phyloP scores from a whole-genome alignment of 2,113 vertebrate species.

The Heterocephalus glaber region DNA sequence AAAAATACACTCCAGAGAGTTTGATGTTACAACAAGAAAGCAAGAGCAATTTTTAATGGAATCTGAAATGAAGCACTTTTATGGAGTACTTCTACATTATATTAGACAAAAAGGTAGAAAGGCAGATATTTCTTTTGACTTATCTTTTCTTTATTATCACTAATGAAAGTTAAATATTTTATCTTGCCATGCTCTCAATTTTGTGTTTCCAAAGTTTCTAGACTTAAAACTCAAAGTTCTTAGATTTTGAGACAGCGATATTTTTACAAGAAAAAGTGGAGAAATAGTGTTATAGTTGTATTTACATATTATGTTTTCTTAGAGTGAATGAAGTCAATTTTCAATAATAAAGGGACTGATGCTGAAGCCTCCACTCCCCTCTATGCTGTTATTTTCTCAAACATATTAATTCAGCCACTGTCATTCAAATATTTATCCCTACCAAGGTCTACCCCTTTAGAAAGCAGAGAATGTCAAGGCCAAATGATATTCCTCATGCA shows the following conservation, averaged over 20 bases:
- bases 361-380: fast-evolving
- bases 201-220: neutral
- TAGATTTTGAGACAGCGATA: neutral
- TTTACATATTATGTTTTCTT: neutral
- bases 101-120: neutral
- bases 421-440: neutral
- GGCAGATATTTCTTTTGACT: neutral
- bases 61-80: neutral
- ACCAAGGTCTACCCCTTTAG: neutral
- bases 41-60: neutral
- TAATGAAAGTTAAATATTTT: neutral
- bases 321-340: neutral
- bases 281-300: neutral
- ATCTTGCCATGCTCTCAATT: neutral
- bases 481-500: neutral
- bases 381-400: neutral
- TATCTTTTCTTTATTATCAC: neutral
- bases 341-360: neutral
- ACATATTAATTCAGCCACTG: neutral
- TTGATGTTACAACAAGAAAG: neutral
- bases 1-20: neutral
- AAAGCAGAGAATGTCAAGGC: neutral
- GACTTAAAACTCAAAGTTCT: too few species aligned
- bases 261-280: neutral
- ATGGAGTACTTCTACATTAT: neutral